Percentiles rank a stretch among this genome's conserved stretches.
Evolutionary conservation across 2,888 invertebrate genomes (phyloP).

Genomic region (Dorcus hopei): DNA sequence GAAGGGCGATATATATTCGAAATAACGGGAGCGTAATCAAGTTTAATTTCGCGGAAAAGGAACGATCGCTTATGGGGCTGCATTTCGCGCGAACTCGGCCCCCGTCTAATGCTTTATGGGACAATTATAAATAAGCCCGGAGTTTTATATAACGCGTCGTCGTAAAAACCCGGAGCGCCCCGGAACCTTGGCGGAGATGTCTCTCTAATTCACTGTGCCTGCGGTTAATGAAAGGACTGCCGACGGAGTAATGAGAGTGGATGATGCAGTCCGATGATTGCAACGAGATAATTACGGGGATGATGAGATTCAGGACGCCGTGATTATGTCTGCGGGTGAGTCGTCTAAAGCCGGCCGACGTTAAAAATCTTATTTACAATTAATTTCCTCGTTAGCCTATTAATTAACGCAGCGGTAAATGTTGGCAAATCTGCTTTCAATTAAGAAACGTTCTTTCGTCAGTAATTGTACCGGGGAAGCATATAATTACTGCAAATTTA

Average conservation of each 20-base stretch:
- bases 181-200: not conserved
- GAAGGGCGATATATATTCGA: no score
- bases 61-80: not conserved
- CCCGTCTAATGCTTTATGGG: not conserved
- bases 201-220: not conserved
- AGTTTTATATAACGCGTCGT: not conserved
- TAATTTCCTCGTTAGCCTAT: not conserved
- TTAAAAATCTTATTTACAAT: not conserved
- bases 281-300: constrained; percentile 30
- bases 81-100: not conserved
- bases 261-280: constrained; percentile 30
- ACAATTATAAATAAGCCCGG: not conserved
- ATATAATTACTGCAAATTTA: no score
- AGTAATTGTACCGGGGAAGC: no score
- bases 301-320: constrained; percentile 32
- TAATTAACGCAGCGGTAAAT: constrained; percentile 6
- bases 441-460: no score
- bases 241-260: constrained; percentile 13
- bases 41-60: not conserved
- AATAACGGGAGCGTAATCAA: not conserved
- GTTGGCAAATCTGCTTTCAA: no score
- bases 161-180: not conserved
- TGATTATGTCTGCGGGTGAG: constrained; percentile 29
- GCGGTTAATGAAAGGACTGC: constrained; percentile 12
- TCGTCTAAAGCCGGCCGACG: not conserved